Base-by-base conservation (phyloP, 2,888 invertebrate genomes). In the Acleris emargana region DNA sequence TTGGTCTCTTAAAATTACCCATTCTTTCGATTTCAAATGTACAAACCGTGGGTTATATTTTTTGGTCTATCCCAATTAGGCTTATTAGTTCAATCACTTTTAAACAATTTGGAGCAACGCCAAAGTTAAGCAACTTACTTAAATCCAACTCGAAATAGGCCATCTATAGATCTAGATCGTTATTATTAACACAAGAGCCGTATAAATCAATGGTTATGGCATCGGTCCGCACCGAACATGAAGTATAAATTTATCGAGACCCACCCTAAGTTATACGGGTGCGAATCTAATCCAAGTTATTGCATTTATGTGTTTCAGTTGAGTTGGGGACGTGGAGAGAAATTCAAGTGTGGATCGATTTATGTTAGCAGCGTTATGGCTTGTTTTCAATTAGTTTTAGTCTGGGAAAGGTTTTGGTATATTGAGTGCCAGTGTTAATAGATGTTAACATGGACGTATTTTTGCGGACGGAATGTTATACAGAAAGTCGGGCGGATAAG, bases 251-350 rank as follows among this genome's bases (percentile, higher is more conserved):
- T 73, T 73, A 71, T 73, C 68, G 72, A 67, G 51, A 68, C 69
- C 68, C 63, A 68, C 69, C 69, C 69, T 69, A 69, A 71, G 68
- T 69, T 73, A 71, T 73, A 69, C 52, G 68, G 71, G 69, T 66
- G 68, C 59, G 63, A 66, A 70, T 69, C 73, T 81, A 80, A 81
- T 79, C 78, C 77, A 73, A 79, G 79, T 80, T 82, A 81, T 80
- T 76, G 78, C 78, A 76, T 77, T 75, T 78, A 78, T 72, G 69
- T 72, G 71, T 69, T 72, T 58, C 69, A 68, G 64, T 69, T 50
- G 61, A 69, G 68, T 66, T 67, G 11, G 60, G 60, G 28, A 69
- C 69, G 69, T 32, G 55, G 18, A 28, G 53, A 28, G 70, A 70
- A 71, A 70, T 64, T 62, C 61, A 69, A 71, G 57, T 54, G 66